Evolutionary conservation across 1,140 invertebrate genomes (phyloP), one percentile per base, ranked within the genome.

Genomic region (Drosophila ohnishii): DNA sequence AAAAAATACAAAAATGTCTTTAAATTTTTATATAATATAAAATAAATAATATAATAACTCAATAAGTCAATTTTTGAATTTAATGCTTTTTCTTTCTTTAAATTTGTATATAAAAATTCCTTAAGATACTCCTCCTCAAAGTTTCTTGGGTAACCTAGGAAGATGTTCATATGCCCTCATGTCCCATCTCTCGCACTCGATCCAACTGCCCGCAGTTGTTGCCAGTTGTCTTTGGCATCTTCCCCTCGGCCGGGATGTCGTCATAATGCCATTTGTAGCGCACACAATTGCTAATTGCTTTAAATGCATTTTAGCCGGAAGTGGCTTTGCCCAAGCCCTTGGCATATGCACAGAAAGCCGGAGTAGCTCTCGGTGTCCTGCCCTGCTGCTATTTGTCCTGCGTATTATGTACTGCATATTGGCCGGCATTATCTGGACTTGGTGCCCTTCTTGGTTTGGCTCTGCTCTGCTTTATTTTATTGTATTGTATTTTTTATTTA

Each of bases 271-370:
- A 80, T 80, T 79, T 80, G 65, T 44, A 75, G 66, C 57, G 78
- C 67, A 75, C 60, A 64, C 75, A 72, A 86, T 75, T 78, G 81
- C 82, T 87, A 86, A 86, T 86, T 87, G 79, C 75, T 76, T 82
- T 76, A 87, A 86, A 86, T 86, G 82, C 65, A 78, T 87, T 86
- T 85, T 66, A 71, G 82, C 69, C 78, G 65, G 78, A 86, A 86
- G 82, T 86, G 83, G 82, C 63, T 86, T 86, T 67, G 50, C 66
- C 71, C 70, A 72, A 82, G 75, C 82, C 65, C 14, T 42, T 75
- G 70, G 69, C 83, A 86, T 63, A 50, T 67, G 70, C 47, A 85
- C 48, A 60, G 32, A 63, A 51, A 73, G 65, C 44, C 40, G 47
- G 32, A 64, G 61, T 13, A 9, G 30, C 30, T 51, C 48, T 51